Evolutionary conservation across 2,888 invertebrate genomes (phyloP).

Genomic region (Cantharis rustica): DNA sequence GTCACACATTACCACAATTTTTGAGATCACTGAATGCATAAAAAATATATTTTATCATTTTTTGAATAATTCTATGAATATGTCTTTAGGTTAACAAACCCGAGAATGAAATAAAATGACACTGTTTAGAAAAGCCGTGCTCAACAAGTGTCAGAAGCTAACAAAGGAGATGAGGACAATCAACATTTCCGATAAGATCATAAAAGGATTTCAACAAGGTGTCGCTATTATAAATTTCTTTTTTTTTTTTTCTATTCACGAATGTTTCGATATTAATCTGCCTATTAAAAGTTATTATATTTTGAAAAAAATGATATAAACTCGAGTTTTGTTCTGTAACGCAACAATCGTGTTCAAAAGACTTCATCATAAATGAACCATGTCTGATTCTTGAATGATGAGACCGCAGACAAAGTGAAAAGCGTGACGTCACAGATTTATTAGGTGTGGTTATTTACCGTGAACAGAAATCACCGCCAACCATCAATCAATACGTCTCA

Average conservation of each 20-base stretch:
- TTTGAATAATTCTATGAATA: too few species aligned
- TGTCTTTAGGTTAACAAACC: background rate
- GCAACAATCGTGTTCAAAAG: slow-evolving; percentile 13
- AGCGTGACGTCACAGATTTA: slow-evolving; percentile 35
- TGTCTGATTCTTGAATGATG: slow-evolving; percentile 32
- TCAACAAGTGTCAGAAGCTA: background rate
- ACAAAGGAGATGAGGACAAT: background rate
- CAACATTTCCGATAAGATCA: background rate
- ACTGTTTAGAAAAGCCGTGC: background rate
- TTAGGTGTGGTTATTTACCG: slow-evolving; percentile 34
- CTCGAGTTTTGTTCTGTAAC: slow-evolving; percentile 11
- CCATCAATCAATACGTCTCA: slow-evolving; percentile 28
- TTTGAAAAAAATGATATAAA: background rate
- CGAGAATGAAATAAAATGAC: background rate
- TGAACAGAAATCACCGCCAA: slow-evolving; percentile 28
- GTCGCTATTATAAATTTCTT: background rate
- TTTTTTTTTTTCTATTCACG: background rate
- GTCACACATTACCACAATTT: too few species aligned
- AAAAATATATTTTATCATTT: too few species aligned
- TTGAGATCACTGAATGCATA: too few species aligned
- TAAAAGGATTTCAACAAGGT: background rate
- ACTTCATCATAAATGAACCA: slow-evolving; percentile 28
- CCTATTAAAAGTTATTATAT: background rate
- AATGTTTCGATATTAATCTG: background rate
- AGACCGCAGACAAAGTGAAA: slow-evolving; percentile 33